phyloP scores from a whole-genome alignment of 1,140 invertebrate genomes.

The Drosophila nigrodunni region DNA sequence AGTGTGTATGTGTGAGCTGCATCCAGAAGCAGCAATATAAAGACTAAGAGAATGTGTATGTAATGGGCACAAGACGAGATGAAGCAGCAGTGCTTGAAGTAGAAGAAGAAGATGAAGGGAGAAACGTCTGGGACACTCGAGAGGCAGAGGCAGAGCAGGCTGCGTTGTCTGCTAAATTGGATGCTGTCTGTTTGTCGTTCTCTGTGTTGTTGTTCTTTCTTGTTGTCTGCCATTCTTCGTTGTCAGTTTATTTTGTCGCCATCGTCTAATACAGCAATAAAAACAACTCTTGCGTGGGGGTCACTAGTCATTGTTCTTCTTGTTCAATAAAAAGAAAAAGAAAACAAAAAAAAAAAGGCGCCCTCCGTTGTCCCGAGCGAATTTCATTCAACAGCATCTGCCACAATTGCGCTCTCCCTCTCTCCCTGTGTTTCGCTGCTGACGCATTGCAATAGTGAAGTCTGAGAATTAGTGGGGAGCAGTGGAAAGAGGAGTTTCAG shows the following conservation, averaged over 20 bases:
- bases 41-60: conserved; percentile 12
- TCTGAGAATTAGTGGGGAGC: conserved; percentile 1
- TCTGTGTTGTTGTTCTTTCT: conserved; percentile 27
- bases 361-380: conserved; percentile 27
- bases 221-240: conserved; percentile 41
- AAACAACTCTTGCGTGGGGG: conserved; percentile 55
- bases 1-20: not conserved
- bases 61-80: conserved; percentile 4
- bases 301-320: conserved; percentile 45
- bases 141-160: not conserved
- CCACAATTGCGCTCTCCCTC: not conserved
- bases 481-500: conserved; percentile 4
- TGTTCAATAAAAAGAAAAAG: conserved; percentile 52
- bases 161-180: conserved; percentile 69
- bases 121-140: conserved; percentile 39
- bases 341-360: conserved; percentile 31
- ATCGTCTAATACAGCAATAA: conserved; percentile 54
- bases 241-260: conserved; percentile 15
- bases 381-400: conserved; percentile 68
- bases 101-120: not conserved
- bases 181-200: conserved; percentile 44
- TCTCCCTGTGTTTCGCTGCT: conserved; percentile 27
- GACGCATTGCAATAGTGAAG: conserved; percentile 53
- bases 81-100: conserved; percentile 5
- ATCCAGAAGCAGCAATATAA: conserved; percentile 15